Percentiles rank a stretch among this genome's conserved stretches.
These are phyloP conservation scores for Poeciliopsis infans DNA, from an alignment of 2,797 vertebrate species.

Conservation along the genomic window DNA sequence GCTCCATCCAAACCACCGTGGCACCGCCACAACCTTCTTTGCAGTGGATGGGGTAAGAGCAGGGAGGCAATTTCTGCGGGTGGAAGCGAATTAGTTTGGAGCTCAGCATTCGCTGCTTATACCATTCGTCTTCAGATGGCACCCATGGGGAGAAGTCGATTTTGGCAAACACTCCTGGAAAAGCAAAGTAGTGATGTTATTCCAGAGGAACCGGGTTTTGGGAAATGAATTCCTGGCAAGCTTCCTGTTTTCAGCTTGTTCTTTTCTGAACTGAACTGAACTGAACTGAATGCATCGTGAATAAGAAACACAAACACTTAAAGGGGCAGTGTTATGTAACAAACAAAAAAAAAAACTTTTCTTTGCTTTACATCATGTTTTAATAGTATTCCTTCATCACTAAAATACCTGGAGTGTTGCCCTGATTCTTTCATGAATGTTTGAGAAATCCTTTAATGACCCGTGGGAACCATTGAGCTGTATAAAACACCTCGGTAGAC, in stretches of 20 bases:
- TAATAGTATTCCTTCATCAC: no score
- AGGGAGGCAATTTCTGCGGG: neutral
- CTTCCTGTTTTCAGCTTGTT: slow-evolving; percentile 1
- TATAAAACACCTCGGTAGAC: no score
- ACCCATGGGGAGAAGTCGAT: slow-evolving; percentile 6
- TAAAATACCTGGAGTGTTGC: no score
- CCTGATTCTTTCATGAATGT: no score
- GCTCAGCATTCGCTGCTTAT: slow-evolving; percentile 6
- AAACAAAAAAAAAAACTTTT: no score
- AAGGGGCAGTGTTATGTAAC: neutral
- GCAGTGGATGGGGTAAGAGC: neutral
- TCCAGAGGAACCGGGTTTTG: slow-evolving; percentile 34
- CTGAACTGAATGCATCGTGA: neutral
- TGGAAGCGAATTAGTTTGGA: slow-evolving; percentile 1
- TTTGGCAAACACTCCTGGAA: slow-evolving; percentile 34
- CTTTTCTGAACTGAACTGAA: neutral
- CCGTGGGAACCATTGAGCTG: no score
- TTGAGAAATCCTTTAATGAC: no score
- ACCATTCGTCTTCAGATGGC: slow-evolving; percentile 31
- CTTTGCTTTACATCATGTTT: no score
- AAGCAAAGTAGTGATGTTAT: slow-evolving; percentile 18
- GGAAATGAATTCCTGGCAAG: slow-evolving; percentile 23
- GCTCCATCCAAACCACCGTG: neutral
- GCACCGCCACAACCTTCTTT: neutral
- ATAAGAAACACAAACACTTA: neutral